Conservation (phyloP, 2,113 vertebrate genomes). For the Cyprinodon variegatus region DNA sequence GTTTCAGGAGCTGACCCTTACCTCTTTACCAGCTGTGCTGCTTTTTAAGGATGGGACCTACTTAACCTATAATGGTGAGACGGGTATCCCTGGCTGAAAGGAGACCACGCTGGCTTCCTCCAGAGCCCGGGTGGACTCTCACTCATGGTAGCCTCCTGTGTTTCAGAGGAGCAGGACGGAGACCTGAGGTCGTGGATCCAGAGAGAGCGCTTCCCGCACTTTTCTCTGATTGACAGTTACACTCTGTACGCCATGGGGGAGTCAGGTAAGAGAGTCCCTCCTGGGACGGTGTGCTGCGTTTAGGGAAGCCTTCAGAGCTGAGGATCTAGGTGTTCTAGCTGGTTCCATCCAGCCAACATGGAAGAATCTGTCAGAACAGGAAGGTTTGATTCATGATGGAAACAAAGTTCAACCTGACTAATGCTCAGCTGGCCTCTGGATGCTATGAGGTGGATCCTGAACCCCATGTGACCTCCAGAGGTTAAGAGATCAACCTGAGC, state of each 20-base stretch:
- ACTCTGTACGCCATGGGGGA: constrained; percentile 92
- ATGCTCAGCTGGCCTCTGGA: too few relatives aligned
- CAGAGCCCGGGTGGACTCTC: not conserved
- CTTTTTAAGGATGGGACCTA: constrained; percentile 93
- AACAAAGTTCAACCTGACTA: too few relatives aligned
- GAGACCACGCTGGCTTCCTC: not conserved
- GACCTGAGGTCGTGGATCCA: constrained; percentile 89
- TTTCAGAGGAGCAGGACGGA: constrained; percentile 85
- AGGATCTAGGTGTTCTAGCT: not conserved
- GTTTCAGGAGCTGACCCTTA: constrained; percentile 82
- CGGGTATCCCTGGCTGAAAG: not conserved
- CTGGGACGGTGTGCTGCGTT: not conserved
- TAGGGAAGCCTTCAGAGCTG: not conserved
- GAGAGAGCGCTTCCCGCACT: constrained; percentile 88
- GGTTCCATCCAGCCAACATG: too few relatives aligned
- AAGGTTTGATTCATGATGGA: too few relatives aligned
- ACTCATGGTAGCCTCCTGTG: not conserved
- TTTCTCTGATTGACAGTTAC: constrained; percentile 86
- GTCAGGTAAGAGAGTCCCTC: constrained; percentile 78
- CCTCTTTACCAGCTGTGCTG: constrained; percentile 87
- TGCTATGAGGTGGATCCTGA: too few relatives aligned
- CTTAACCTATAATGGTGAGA: constrained; percentile 89
- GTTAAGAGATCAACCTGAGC: too few relatives aligned
- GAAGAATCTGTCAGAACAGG: too few relatives aligned
- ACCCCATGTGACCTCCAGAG: too few relatives aligned